These are phyloP conservation scores for Apis laboriosa DNA, from an alignment of 1,140 invertebrate genomes.

Conservation along the genomic window DNA sequence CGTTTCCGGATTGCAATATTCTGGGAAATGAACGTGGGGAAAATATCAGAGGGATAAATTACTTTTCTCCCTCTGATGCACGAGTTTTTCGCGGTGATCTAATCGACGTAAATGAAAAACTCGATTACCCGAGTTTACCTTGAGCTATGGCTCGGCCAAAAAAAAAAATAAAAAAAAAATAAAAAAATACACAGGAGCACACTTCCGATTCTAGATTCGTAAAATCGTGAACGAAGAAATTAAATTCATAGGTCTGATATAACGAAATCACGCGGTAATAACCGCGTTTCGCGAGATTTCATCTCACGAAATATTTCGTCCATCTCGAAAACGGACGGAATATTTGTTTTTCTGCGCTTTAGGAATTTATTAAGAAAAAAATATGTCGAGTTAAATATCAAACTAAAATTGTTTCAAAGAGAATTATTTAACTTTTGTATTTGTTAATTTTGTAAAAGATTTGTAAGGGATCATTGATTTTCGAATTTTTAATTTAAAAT, in stretches of 20 bases:
- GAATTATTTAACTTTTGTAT: too few relatives aligned
- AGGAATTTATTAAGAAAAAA: too few relatives aligned
- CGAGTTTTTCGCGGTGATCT: slow-evolving; percentile 22
- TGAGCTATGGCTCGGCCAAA: background rate
- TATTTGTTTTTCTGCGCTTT: too few relatives aligned
- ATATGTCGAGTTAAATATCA: too few relatives aligned
- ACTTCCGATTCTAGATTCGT: too few relatives aligned
- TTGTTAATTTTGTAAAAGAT: too few relatives aligned
- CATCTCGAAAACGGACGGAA: too few relatives aligned
- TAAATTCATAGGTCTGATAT: background rate
- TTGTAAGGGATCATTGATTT: too few relatives aligned
- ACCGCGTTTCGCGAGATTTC: background rate
- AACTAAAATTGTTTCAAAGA: too few relatives aligned
- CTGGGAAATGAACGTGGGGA: background rate
- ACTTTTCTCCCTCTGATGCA: background rate
- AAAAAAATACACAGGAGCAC: too few relatives aligned
- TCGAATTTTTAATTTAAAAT: too few relatives aligned
- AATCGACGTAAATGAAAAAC: slow-evolving; percentile 29
- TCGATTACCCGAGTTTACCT: slow-evolving; percentile 1
- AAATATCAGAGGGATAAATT: slow-evolving; percentile 11
- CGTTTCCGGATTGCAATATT: background rate
- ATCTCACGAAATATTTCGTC: background rate
- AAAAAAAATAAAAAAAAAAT: background rate
- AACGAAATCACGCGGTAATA: background rate
- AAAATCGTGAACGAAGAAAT: background rate